Conservation (phyloP, 2,797 vertebrate species). For the Tokudaia muenninki region DNA sequence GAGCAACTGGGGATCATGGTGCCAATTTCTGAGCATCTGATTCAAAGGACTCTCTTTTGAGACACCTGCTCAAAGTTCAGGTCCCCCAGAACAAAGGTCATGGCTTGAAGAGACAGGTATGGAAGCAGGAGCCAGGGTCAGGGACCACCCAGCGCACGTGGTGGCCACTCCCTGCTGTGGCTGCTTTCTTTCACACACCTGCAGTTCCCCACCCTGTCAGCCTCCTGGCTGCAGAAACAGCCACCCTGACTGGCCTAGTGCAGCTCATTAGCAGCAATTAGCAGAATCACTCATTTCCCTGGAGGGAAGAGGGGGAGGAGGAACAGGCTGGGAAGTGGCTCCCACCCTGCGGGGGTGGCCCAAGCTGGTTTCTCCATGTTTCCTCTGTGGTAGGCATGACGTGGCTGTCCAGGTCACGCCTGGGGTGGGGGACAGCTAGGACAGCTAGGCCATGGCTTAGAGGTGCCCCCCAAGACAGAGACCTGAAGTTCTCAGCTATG, state of each 20-base stretch:
- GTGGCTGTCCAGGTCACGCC: background rate
- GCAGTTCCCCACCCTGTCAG: background rate
- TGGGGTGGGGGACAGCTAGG: background rate
- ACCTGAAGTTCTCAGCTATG: background rate
- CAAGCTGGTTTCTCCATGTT: constrained; percentile 61
- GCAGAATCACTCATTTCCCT: constrained; percentile 52
- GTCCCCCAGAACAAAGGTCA: background rate
- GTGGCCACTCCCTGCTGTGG: background rate
- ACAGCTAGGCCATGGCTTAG: background rate
- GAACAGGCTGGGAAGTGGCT: background rate
- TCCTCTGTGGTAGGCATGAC: background rate
- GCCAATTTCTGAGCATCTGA: background rate
- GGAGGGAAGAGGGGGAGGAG: constrained; percentile 43
- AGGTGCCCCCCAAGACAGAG: background rate
- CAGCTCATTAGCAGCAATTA: constrained; percentile 61
- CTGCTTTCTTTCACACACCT: background rate
- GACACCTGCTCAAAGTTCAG: background rate
- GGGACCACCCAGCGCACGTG: background rate
- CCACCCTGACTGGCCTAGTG: background rate
- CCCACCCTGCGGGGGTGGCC: constrained; percentile 60
- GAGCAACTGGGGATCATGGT: background rate
- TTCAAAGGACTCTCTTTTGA: background rate
- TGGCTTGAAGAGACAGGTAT: background rate
- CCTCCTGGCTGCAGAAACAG: constrained; percentile 45
- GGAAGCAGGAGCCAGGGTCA: background rate